Evolutionary conservation across 2,888 invertebrate genomes (phyloP).

Genomic region (Antitype chi): DNA sequence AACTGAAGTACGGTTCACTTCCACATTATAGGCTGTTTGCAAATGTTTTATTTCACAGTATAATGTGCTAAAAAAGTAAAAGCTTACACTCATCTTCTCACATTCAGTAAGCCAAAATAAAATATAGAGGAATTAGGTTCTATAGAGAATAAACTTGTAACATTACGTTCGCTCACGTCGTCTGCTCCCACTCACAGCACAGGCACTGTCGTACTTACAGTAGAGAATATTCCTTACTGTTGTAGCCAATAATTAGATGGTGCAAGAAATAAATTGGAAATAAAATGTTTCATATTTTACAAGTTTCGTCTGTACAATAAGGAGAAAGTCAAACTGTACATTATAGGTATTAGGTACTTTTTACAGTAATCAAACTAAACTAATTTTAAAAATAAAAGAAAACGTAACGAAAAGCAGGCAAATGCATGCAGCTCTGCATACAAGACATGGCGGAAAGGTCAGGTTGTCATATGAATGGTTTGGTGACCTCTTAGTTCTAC

Average conservation of each 20-base stretch:
- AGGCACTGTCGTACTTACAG: slow-evolving; percentile 86
- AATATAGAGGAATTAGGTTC: slow-evolving; percentile 79
- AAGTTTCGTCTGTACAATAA: slow-evolving; percentile 89
- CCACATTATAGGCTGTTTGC: slow-evolving; percentile 76
- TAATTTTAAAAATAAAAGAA: slow-evolving; percentile 89
- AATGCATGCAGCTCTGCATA: slow-evolving; percentile 92
- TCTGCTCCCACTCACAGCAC: slow-evolving; percentile 80
- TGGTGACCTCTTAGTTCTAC: slow-evolving; percentile 90
- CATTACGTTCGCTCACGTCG: slow-evolving; percentile 80
- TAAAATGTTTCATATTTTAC: slow-evolving; percentile 91
- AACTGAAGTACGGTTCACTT: slow-evolving; percentile 82
- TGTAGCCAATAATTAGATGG: slow-evolving; percentile 92
- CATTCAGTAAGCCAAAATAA: slow-evolving; percentile 88
- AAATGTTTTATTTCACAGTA: slow-evolving; percentile 73
- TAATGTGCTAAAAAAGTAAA: slow-evolving; percentile 67
- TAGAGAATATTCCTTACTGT: slow-evolving; percentile 92
- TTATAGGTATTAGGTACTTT: slow-evolving; percentile 85
- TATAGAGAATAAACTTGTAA: slow-evolving; percentile 76
- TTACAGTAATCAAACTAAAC: slow-evolving; percentile 90
- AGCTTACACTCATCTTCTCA: slow-evolving; percentile 82
- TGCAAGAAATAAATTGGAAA: slow-evolving; percentile 93
- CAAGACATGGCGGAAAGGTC: slow-evolving; percentile 92
- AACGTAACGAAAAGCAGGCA: slow-evolving; percentile 93
- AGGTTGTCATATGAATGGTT: slow-evolving; percentile 92
- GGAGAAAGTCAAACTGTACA: slow-evolving; percentile 89